Evolutionary conservation across 2,797 vertebrate species (phyloP), one percentile per base, ranked within the genome.

Genomic region (Pyrocephalus nanus): DNA sequence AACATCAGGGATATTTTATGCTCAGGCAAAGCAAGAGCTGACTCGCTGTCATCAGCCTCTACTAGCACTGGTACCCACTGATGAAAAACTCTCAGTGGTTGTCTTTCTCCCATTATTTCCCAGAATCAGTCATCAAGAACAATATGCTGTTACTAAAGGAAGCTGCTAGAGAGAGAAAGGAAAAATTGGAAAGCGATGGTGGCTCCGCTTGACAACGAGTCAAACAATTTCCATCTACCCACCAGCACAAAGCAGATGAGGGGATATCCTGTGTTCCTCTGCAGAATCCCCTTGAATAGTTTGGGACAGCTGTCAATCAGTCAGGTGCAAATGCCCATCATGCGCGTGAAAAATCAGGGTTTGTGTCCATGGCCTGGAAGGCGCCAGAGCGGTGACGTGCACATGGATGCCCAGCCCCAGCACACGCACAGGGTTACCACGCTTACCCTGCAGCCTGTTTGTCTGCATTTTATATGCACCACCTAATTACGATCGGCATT

Each of bases 251-350:
- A 92, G 82, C 60, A 85, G 57, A 87, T 42, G 50, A 89, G 27
- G 16, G 48, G 53, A 64, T 71, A 93, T 55, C 71, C 74, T 60
- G 34, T 38, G 38, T 62, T 66, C 30, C 53, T 75, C 27, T 19
- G 20, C 38, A 79, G 54, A 88, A 30, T 40, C 51, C 54, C 15
- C 27, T 40, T 26, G 48, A 89, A 70, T 18, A 62, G 54, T 54
- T 45, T 50, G 53, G 80, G 84, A 74, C 85, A 90, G 77, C 83
- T 90, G 85, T 92, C 94, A 96, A 80, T 95, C 86, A 94, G 91
- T 43, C 92, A 72, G 38, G 29, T 88, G 75, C 86, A 86, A 90
- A 86, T 26, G 47, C 29, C 73, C 48, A 18, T 40, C 42, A 45
- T 12, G n/a, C 0, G 19, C 6, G 0, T 80, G 80, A 83, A 95